A percentile compares a stretch with the other conserved stretches of the same genome.
phyloP scores from a whole-genome alignment of 2,797 vertebrate genomes.

The Psittacula derbiana region DNA sequence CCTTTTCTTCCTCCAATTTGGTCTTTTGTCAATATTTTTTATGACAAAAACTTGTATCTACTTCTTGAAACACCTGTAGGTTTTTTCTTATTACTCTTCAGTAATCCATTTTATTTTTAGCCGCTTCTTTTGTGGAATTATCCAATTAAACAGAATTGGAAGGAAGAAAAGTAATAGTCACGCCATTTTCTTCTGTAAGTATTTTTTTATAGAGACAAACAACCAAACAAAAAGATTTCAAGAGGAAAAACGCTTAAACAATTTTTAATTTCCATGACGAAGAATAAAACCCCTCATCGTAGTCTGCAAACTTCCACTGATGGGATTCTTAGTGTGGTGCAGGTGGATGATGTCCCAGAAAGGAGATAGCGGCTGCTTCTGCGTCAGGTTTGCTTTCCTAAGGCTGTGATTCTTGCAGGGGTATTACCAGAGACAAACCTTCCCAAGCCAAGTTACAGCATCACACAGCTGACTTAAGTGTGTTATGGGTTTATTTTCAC shows the following conservation, averaged over 20 bases:
- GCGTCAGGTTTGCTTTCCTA: not conserved
- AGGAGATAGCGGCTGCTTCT: not conserved
- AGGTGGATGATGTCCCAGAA: accelerated
- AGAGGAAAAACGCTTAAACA: not conserved
- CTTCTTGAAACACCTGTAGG: not conserved
- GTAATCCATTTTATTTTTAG: not conserved
- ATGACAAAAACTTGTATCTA: not conserved
- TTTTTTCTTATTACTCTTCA: not conserved
- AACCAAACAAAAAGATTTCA: not conserved
- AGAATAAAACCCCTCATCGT: accelerated
- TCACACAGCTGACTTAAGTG: not conserved
- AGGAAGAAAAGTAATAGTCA: not conserved
- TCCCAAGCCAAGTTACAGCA: not conserved
- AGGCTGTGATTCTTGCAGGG: not conserved
- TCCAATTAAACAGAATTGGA: not conserved
- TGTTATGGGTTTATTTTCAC: not conserved
- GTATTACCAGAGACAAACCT: not conserved
- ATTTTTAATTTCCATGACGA: not conserved
- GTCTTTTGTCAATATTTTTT: not conserved
- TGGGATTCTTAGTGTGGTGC: accelerated
- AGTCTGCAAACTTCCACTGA: no score
- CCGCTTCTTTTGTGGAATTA: not conserved
- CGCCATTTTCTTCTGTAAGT: not conserved
- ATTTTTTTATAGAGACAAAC: not conserved
- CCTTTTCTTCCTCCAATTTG: not conserved